Evolutionary conservation across 2,888 invertebrate species (phyloP), one percentile per base, ranked within the genome.

Genomic region (Scaptomyza tumidula): DNA sequence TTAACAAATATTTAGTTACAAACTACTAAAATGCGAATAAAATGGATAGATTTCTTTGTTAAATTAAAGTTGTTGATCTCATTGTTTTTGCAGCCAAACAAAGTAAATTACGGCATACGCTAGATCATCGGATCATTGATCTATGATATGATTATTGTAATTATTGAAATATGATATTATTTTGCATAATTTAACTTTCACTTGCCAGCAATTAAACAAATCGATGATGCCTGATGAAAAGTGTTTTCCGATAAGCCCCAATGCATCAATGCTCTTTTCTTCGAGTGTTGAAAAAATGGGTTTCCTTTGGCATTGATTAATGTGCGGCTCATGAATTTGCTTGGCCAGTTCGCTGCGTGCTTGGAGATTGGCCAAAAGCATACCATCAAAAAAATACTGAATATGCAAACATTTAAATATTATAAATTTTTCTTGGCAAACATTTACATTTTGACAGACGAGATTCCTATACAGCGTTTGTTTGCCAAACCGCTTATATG

Each of bases 131-230:
- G 29, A 65, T 46, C 41, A 35, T 43, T 27, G 11, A 14, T 49
- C 16, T 27, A 27, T 43, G 5, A 49, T 43, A 35, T n/a, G 16
- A 45, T 54, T 48, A 46, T 55, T 44, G 39, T 39, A 14, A 10
- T 50, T 49, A 54, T 54, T 55, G 37, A 49, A 54, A 29, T 46
- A 13, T 48, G 45, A 54, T 54, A 35, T 49, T 63, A 35, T 49
- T 65, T 55, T 65, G 55, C 63, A 62, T 65, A 56, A 55, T 43
- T 55, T 11, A 11, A 46, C 65, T 65, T 65, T 65, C 65, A 56
- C 65, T 43, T 62, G 53, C 46, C 44, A 60, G 24, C 33, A 33
- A 33, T 19, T 52, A 11, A 29, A 19, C n/a, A 48, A 48, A 48
- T 41, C 53, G n/a, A 49, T 46, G 31, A 55, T 46, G 39, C 14